Base-by-base conservation (phyloP, 2,113 vertebrate genomes). In the Tiliqua scincoides region DNA sequence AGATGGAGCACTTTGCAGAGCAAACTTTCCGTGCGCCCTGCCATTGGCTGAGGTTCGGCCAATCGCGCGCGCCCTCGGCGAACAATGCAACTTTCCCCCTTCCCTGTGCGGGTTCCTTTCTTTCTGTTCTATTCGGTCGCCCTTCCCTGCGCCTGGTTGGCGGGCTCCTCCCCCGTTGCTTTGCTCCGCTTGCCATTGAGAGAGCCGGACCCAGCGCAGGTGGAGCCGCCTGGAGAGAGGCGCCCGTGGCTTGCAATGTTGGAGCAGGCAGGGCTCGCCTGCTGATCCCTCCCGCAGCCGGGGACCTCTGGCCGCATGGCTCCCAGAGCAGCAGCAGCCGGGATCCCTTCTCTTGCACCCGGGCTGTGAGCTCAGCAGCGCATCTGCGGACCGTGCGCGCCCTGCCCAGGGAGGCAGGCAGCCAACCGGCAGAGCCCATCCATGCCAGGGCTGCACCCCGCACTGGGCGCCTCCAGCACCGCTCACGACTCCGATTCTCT, bases 371-470 rank as follows among this genome's bases (percentile, higher is more conserved):
- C 65, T 40, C 84, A 1, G 48, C 63, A 35, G 75, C 12, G 52
- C 61, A 62, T 75, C 4, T 17, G 63, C 82, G 59, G 82, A 20
- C 25, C 12, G 21, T 21, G 79, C 30, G 67, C 12, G 43, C 40
- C 61, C 27, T 52, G 63, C 68, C 78, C 25, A 23, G n/a, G n/a
- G n/a, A n/a, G n/a, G n/a, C n/a, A 43, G 67, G 57, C 63, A 73
- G 62, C 72, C 74, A 35, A 43, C 86, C 2, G 61, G 54, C 57
- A 85, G 68, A 72, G 85, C 65, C 83, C 83, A 70, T 17, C 83
- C 91, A 92, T 92, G 91, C 91, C 91, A 43, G 91, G 89, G 76
- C 80, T 92, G 82, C 91, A 88, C 83, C 91, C 79, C 78, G 73
- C 85, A 40, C 67, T 82, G 57, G 59, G 77, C 68, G 48, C 37